A percentile compares a stretch with the other conserved stretches of the same genome.
phyloP scores from a whole-genome alignment of 1,140 invertebrate genomes.

The Lycorma delicatula region DNA sequence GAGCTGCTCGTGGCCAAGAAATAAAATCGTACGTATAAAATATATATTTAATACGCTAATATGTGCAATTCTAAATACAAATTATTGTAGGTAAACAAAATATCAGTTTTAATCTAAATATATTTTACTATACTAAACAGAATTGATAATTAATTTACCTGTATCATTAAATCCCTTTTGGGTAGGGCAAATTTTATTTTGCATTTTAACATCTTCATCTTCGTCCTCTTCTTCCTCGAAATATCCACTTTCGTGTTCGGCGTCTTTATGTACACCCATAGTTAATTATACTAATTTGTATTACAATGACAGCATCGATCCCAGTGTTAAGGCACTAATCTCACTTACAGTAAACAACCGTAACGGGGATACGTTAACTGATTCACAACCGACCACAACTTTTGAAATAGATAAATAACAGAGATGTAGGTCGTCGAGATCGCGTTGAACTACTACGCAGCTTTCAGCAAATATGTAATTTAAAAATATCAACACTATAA shows the following conservation, averaged over 20 bases:
- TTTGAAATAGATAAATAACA: not conserved
- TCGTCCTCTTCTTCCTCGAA: constrained; percentile 31
- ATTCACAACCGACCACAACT: not conserved
- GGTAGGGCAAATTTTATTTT: not conserved
- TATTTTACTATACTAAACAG: constrained; percentile 7
- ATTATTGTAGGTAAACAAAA: not conserved
- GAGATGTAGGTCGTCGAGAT: too few relatives aligned
- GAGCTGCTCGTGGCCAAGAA: too few relatives aligned
- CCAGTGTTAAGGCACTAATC: not conserved
- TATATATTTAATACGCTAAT: too few relatives aligned
- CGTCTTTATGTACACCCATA: constrained; percentile 31
- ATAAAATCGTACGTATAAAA: too few relatives aligned
- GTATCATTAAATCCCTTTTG: not conserved
- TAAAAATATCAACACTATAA: too few relatives aligned
- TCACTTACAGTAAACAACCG: not conserved
- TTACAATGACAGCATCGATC: not conserved
- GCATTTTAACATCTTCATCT: constrained; percentile 15
- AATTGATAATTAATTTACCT: not conserved
- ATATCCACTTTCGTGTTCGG: constrained; percentile 36
- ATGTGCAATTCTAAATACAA: too few relatives aligned
- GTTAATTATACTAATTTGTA: not conserved
- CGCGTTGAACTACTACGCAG: too few relatives aligned
- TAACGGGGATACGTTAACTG: not conserved
- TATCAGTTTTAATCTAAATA: constrained; percentile 3
- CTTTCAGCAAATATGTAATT: too few relatives aligned